Base-by-base conservation (phyloP, 30 jellyfish, hydroid and myxozoan species). In the Catostylus mosaicus region DNA sequence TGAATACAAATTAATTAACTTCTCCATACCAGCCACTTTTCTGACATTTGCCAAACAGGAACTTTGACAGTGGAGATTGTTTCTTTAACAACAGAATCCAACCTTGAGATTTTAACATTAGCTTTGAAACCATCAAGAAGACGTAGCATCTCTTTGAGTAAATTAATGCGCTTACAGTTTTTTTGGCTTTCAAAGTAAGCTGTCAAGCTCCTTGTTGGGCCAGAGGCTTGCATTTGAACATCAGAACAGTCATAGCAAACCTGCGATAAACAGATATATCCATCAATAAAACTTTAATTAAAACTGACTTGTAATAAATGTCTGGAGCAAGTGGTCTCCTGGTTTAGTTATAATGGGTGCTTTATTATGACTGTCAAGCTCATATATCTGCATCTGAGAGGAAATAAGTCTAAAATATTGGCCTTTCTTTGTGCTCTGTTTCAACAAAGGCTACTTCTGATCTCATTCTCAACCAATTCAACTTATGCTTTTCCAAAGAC, bases 201-300 rank as follows among this genome's bases (percentile, higher is more conserved):
- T 6, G 97, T 79, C 59, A 92, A 61, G 26, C 71, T 30, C 35
- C 92, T 77, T 14, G 90, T 76, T 35, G 71, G 92, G 3, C 98
- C 98, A 85, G 78, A 56, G 12, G 86, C 40, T 78, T 92, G 98
- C 1, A 33, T 59, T 0, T 61, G 73, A 9, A 73, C 51, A 23
- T 92, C 98, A 8, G 97, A 88, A 68, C 98, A 92, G 22, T 35
- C 30, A 75, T 71, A 92, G 83, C 98, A 92, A 0, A 92, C 98
- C 98, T 92, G 22, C 47, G 35, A 68, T n/a, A 66, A 24, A 77
- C n/a, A 62, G 30, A 23, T 14, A 4, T 32, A 27, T 12, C 18
- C 74, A 31, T 29, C 19, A 0, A 38, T 46, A 38, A n/a, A 9
- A 60, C 22, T 35, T n/a, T n/a, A n/a, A n/a, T n/a, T n/a, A n/a